A percentile compares a stretch with the other conserved stretches of the same genome.
These are phyloP conservation scores for Dryobotodes eremita DNA, from an alignment of 2,888 invertebrate species.

Conservation along the genomic window DNA sequence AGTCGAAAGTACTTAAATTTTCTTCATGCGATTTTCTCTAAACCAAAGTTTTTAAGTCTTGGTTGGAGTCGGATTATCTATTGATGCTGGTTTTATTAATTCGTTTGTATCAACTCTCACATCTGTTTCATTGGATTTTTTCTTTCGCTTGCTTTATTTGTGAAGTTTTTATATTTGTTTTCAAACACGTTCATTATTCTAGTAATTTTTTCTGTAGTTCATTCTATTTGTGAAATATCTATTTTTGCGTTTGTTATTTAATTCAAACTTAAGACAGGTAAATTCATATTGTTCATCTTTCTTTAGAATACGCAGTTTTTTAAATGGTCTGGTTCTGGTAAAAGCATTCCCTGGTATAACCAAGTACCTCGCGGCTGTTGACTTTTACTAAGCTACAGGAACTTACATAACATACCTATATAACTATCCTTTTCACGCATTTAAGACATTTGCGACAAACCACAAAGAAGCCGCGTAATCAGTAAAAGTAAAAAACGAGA, in stretches of 20 bases:
- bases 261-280: no score
- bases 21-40: conserved; percentile 69
- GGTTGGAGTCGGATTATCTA: conserved; percentile 35
- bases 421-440: conserved; percentile 42
- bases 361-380: not conserved
- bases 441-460: conserved; percentile 28
- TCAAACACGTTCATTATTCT: not conserved
- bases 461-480: conserved; percentile 33
- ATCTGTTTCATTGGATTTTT: not conserved
- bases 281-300: not conserved
- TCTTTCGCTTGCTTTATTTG: not conserved
- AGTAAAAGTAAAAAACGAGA: conserved; percentile 44
- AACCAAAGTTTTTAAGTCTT: conserved; percentile 54
- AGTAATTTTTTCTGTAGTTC: not conserved
- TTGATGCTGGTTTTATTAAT: not conserved
- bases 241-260: not conserved
- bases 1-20: conserved; percentile 73
- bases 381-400: conserved; percentile 30
- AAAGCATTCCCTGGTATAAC: conserved; percentile 49
- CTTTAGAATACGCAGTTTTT: not conserved
- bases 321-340: not conserved
- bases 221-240: not conserved
- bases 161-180: not conserved
- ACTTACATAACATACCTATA: conserved; percentile 39
- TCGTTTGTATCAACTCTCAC: not conserved